Evolutionary conservation across 2,888 invertebrate species (phyloP), one percentile per base, ranked within the genome.

Genomic region (Geotrupes spiniger): DNA sequence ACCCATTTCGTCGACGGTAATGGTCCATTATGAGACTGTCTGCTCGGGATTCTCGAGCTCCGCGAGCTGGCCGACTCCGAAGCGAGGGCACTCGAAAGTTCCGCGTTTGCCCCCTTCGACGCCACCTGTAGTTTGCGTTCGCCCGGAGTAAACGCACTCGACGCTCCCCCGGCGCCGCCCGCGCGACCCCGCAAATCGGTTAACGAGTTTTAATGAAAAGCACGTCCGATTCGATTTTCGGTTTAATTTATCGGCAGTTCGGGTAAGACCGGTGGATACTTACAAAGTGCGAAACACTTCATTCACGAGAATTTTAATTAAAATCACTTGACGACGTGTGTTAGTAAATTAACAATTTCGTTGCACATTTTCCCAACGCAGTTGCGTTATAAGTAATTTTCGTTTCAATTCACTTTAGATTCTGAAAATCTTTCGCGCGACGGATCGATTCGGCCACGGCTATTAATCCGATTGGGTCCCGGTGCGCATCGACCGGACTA

Each of bases 1-100:
- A 62, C 61, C 55, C 59, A 59, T 62, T 61, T 56, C 58, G 59
- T 52, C 52, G 51, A 51, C 58, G 53, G 57, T 60, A 62, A 62
- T 61, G 57, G 59, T 52, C 62, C 57, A 60, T 62, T 62, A 61
- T 57, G 52, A 57, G 54, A 52, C 59, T 55, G 57, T 53, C 54
- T 57, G 40, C 52, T 56, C 51, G 25, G 31, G 42, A 25, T 36
- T 42, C 21, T 28, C 42, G 28, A 38, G 48, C 33, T 42, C 36
- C 12, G 36, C 14, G 44, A 11, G 27, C 43, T 43, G 27, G 36
- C 11, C 5, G 16, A 36, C 36, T 26, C 37, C 36, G 15, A 27
- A 36, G 16, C 41, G 12, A 6, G 21, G 21, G 21, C 6, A 21
- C 21, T 21, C 6, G 21, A 21, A 21, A 21, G 21, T 21, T 21